These are phyloP conservation scores for Drosophila parvula DNA, from an alignment of 1,140 invertebrate genomes.

Conservation along the genomic window DNA sequence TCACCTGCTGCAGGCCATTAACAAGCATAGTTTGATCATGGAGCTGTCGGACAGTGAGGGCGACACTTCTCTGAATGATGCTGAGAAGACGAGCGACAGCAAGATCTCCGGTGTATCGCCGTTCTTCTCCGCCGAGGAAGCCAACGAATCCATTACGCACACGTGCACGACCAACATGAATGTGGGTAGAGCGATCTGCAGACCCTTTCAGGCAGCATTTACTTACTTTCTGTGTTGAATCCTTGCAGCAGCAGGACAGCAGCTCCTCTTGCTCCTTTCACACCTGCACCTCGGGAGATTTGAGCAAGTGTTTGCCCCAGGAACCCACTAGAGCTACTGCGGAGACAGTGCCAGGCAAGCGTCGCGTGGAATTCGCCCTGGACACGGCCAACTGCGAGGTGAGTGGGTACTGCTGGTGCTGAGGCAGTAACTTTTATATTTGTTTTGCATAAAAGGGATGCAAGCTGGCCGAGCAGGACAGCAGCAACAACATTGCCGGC, in stretches of 20 bases:
- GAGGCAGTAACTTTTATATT: constrained; percentile 1
- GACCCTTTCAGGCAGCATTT: background rate
- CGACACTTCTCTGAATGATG: constrained; percentile 73
- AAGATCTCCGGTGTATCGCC: constrained; percentile 85
- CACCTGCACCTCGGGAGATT: constrained; percentile 74
- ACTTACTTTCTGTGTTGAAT: background rate
- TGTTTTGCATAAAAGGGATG: constrained; percentile 67
- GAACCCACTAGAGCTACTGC: constrained; percentile 24
- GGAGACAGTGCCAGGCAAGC: constrained; percentile 36
- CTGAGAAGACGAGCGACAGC: constrained; percentile 74
- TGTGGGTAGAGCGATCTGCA: constrained; percentile 18
- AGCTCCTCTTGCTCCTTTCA: constrained; percentile 79
- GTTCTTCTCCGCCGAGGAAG: constrained; percentile 85
- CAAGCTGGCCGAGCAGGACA: constrained; percentile 75
- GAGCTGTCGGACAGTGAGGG: constrained; percentile 82
- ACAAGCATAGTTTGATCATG: constrained; percentile 75
- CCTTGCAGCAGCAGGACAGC: constrained; percentile 62
- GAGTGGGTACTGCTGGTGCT: constrained; percentile 29
- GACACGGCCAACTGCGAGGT: constrained; percentile 64
- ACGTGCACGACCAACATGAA: constrained; percentile 60
- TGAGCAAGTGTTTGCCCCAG: constrained; percentile 70
- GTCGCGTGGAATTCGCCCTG: constrained; percentile 67
- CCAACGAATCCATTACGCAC: constrained; percentile 70
- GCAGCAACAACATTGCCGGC: constrained; percentile 42
- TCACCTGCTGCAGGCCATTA: constrained; percentile 76